Percentiles rank a stretch among this genome's conserved stretches.
phyloP scores from a whole-genome alignment of 2,113 vertebrate species.

The Podarcis raffonei region DNA sequence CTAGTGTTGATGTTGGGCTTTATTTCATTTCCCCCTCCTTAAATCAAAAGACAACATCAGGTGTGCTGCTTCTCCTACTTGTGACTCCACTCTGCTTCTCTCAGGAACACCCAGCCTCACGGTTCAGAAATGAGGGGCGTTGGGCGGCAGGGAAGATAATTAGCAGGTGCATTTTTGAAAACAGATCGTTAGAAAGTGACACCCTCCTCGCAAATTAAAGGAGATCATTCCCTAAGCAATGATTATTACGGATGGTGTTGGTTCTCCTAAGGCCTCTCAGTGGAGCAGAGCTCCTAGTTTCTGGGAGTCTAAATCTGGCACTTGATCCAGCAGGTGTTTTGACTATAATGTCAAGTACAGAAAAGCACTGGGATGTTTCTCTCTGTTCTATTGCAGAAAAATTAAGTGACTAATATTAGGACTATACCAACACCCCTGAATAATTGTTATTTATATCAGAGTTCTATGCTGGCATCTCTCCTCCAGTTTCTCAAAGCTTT shows the following conservation, averaged over 20 bases:
- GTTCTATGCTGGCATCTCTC: too few relatives aligned
- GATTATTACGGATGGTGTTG: slow-evolving; percentile 61
- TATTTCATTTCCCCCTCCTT: neutral
- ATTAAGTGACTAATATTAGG: neutral
- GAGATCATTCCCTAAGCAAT: slow-evolving; percentile 68
- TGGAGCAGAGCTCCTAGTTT: slow-evolving; percentile 15
- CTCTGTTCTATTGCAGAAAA: rapidly evolving
- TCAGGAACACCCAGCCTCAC: slow-evolving; percentile 53
- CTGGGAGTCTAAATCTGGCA: slow-evolving; percentile 45
- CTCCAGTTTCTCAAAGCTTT: too few relatives aligned
- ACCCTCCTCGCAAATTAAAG: slow-evolving; percentile 68
- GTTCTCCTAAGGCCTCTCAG: slow-evolving; percentile 58
- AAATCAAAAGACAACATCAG: slow-evolving; percentile 44
- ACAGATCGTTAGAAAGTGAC: slow-evolving; percentile 49
- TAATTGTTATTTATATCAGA: neutral
- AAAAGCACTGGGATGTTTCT: slow-evolving; percentile 23
- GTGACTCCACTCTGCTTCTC: slow-evolving; percentile 56
- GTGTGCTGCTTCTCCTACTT: slow-evolving; percentile 63
- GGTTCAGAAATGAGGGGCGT: slow-evolving; percentile 53
- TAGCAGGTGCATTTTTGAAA: neutral
- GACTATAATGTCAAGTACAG: slow-evolving; percentile 64
- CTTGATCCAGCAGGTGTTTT: slow-evolving; percentile 62
- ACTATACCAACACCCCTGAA: neutral
- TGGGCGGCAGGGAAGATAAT: slow-evolving; percentile 13
- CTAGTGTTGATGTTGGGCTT: slow-evolving; percentile 32